Evolutionary conservation across 2,113 vertebrate genomes (phyloP), one percentile per base, ranked within the genome.

Genomic region (Romanogobio albipinnatus): DNA sequence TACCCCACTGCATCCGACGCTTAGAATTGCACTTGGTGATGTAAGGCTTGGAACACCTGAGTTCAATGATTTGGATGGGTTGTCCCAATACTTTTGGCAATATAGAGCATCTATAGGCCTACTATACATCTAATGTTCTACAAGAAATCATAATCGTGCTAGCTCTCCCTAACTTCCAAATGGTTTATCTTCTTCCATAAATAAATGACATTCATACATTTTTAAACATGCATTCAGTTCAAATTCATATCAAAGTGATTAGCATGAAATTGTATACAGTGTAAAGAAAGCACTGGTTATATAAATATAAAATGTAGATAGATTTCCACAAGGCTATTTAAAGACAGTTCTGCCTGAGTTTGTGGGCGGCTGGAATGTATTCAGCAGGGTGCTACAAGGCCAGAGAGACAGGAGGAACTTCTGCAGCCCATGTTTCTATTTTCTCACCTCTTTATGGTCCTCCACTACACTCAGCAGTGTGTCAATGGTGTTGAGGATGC

Each of bases 401-500:
- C 15, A 66, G 70, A 75, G 43, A 66, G 43, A 29, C 74, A 36
- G n/a, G 47, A 81, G 17, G 19, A 76, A 9, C 7, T 13, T 2
- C n/a, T 3, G 2, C 33, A 26, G 22, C 13, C 70, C 17, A 62
- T 26, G 24, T 62, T 10, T 61, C 76, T 10, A 3, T 66, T 81
- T 29, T 83, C 94, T 95, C 83, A 99, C 98, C 95, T 99, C 98
- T 92, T 99, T 99, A 93, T 99, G 98, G 92, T 99, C 98, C 94
- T 99, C 98, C 92, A 99, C 98, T 86, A 99, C 98, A 92, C 97
- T 99, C 56, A 99, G 96, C 92, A 99, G 94, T 0, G 98, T 99
- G 93, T 99, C 98, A 0, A 99, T 99, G 19, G 98, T 99, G 94
- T 99, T 99, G 88, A 99, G 95, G 91, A 99, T 99, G 88, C 98